Base-by-base conservation (phyloP, 2,888 invertebrate species). In the Heliconius erato region DNA sequence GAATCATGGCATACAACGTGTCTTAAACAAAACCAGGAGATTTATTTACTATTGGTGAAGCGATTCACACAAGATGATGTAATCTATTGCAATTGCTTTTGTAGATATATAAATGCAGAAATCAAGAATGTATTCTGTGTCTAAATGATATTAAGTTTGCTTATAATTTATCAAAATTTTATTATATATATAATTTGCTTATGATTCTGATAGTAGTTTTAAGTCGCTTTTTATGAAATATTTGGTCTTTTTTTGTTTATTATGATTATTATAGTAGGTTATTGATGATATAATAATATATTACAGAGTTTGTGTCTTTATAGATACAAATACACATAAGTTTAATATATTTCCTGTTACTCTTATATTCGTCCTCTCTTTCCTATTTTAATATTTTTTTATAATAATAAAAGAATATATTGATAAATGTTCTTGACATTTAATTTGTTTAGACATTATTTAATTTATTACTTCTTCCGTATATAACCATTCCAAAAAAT, bases 1-100 rank as follows among this genome's bases (percentile, higher is more conserved):
- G 65, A 76, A 78, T 40, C n/a, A 81, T 83, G 84, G 84, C 83
- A 85, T 74, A 85, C 83, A 85, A 54, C 59, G 83, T 85, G 83
- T 84, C 85, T 85, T 83, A 85, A 80, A 78, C 71, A 79, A 28
- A 82, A 79, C 54, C 63, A 63, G 59, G 14, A 35, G 26, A 76
- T 54, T 79, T 65, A 40, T 65, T 77, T 77, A 26, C 9, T 44
- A 28, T 28, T 28, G 12, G 67, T 78, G 40, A 28, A 78, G n/a
- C 44, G 28, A 28, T 65, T 77, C 26, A 67, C 74, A 14, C n/a
- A 32, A 59, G 23, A 59, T 35, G 1, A 59, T 28, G 23, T 32
- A 23, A 12, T n/a, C n/a, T 63, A 63, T n/a, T 63, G 63, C 63
- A 63, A 59, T 59, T 32, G n/a, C 71, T 71, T 44, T 26, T 72